A percentile compares a stretch with the other conserved stretches of the same genome.
Conservation (phyloP, 2,888 invertebrate species). For the Cabera pusaria region DNA sequence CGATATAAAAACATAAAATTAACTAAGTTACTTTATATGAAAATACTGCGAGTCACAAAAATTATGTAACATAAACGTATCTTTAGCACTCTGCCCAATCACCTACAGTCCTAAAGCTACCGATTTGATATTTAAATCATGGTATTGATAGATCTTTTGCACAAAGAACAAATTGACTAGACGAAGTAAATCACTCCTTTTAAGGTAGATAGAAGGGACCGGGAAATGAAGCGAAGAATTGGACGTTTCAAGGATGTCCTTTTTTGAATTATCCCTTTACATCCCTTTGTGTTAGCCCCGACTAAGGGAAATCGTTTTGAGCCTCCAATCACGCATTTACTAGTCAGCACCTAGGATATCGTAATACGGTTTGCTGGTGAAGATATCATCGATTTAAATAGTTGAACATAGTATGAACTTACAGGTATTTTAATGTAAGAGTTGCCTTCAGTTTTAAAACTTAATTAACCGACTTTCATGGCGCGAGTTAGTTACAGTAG, state of each 20-base stretch:
- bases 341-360: constrained; percentile 25
- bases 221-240: constrained; percentile 44
- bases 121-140: constrained; percentile 27
- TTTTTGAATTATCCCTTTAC: constrained; percentile 40
- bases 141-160: constrained; percentile 19
- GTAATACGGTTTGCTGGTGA: no score
- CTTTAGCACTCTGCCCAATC: constrained; percentile 1
- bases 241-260: constrained; percentile 38
- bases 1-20: no score
- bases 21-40: no score
- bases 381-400: no score
- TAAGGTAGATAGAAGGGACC: constrained; percentile 33
- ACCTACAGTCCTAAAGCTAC: not conserved
- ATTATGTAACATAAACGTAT: no score
- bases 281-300: constrained; percentile 35
- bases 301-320: constrained; percentile 31
- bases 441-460: no score
- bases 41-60: no score
- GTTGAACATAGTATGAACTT: no score
- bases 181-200: constrained; percentile 42
- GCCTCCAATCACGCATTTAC: constrained; percentile 32
- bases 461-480: no score
- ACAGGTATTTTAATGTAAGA: no score
- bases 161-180: constrained; percentile 40
- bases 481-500: no score